These are phyloP conservation scores for Anguilla obscura DNA, from an alignment of 2,797 vertebrate genomes.

Conservation along the genomic window DNA sequence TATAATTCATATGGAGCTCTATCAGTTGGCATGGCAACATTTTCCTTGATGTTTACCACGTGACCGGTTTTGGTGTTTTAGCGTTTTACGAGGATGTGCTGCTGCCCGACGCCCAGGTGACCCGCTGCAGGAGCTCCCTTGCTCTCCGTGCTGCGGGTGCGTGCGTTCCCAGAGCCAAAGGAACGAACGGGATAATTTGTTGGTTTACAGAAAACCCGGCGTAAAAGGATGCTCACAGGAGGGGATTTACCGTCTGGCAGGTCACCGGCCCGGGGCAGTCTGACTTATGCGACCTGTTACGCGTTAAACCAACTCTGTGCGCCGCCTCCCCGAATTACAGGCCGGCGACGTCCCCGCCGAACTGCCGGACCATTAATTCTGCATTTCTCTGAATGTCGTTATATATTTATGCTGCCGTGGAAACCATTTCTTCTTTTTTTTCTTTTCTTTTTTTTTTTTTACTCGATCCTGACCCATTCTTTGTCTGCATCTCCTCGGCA, in stretches of 20 bases:
- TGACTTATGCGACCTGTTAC: constrained; percentile 26
- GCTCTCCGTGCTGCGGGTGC: background rate
- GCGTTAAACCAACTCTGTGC: constrained; percentile 16
- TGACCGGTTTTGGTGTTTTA: background rate
- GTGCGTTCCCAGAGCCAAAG: background rate
- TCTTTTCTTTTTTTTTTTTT: too few species aligned
- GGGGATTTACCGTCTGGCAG: constrained; percentile 26
- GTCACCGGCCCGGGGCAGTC: constrained; percentile 20
- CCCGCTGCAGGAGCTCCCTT: background rate
- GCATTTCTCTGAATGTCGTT: constrained; percentile 29
- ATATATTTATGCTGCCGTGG: constrained; percentile 26
- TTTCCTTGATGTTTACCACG: background rate
- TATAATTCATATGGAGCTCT: background rate
- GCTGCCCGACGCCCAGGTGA: background rate
- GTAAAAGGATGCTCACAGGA: background rate
- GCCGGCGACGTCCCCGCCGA: constrained; percentile 19
- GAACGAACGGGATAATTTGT: constrained; percentile 17
- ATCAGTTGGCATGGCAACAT: background rate
- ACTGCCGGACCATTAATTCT: background rate
- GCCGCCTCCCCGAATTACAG: constrained; percentile 24
- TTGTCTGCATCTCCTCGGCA: constrained; percentile 59
- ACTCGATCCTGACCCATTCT: constrained; percentile 31
- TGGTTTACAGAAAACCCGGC: constrained; percentile 26
- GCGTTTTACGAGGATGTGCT: background rate
- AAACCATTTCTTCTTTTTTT: background rate